Percentiles rank a stretch among this genome's conserved stretches.
phyloP scores from a whole-genome alignment of 2,888 invertebrate genomes.

The Pammene fasciana region DNA sequence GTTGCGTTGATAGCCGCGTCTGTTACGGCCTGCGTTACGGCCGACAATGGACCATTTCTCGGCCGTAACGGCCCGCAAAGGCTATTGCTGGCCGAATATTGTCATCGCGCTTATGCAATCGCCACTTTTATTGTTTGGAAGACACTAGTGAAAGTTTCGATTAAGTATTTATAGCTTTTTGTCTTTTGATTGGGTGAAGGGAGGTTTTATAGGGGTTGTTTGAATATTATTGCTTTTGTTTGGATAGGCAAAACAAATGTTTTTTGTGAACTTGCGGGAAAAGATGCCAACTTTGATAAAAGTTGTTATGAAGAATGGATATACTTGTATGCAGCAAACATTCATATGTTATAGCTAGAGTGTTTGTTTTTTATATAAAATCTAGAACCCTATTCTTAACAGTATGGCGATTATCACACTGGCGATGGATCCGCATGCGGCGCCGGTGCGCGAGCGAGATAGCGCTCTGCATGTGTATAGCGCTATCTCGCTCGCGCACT shows the following conservation, averaged over 20 bases:
- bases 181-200: conserved; percentile 8
- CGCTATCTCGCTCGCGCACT: too few relatives aligned
- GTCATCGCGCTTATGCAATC: conserved; percentile 33
- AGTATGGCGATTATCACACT: too few relatives aligned
- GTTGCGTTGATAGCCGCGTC: conserved; percentile 46
- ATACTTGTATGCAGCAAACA: too few relatives aligned
- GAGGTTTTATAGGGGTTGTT: conserved; percentile 8
- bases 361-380: too few relatives aligned
- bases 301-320: too few relatives aligned
- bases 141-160: conserved; percentile 22
- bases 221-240: not conserved
- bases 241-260: not conserved
- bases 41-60: conserved; percentile 45
- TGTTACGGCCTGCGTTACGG: conserved; percentile 43
- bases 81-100: conserved; percentile 43
- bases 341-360: too few relatives aligned
- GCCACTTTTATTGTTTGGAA: conserved; percentile 34
- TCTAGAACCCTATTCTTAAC: too few relatives aligned
- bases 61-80: conserved; percentile 43
- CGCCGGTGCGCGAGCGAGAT: too few relatives aligned
- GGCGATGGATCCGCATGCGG: too few relatives aligned
- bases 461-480: too few relatives aligned
- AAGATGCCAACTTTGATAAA: too few relatives aligned
- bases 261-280: not conserved
- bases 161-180: conserved; percentile 31